Percentiles rank a stretch among this genome's conserved stretches.
Conservation (phyloP, 2,113 vertebrate species). For the Propithecus coquereli region DNA sequence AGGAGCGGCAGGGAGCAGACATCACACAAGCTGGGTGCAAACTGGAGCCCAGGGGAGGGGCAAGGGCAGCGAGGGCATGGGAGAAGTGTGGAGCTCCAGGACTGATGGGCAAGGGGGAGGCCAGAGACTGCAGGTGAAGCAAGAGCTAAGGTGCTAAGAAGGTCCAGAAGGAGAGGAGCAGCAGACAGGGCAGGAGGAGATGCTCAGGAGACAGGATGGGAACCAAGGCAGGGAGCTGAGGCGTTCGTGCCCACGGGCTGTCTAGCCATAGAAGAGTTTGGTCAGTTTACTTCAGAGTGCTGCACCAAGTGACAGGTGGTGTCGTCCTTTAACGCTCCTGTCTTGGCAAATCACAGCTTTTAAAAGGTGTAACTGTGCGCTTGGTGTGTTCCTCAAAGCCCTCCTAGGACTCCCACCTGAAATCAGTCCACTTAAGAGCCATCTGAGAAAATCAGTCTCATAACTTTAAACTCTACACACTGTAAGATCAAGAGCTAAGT, state of each 20-base stretch:
- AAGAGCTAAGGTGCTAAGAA: neutral
- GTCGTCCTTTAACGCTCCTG: neutral
- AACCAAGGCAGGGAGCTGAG: neutral
- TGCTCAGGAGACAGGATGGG: neutral
- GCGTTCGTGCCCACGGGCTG: fast-evolving
- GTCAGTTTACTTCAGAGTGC: neutral
- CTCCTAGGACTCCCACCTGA: neutral
- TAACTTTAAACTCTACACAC: neutral
- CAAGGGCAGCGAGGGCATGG: neutral
- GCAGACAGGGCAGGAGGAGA: neutral
- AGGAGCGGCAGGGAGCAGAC: neutral
- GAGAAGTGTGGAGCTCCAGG: neutral
- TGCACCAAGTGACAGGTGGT: fast-evolving
- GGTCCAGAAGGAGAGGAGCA: neutral
- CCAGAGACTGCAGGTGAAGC: neutral
- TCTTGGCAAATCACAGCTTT: neutral
- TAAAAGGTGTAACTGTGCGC: neutral
- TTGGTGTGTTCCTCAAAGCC: neutral
- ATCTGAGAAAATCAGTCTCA: neutral
- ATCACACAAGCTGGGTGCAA: neutral
- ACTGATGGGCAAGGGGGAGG: neutral
- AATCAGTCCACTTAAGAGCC: neutral
- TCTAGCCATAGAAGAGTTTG: neutral
- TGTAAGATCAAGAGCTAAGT: neutral
- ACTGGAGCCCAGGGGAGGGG: neutral